These are phyloP conservation scores for Phasia obesa DNA, from an alignment of 2,888 invertebrate genomes.

Conservation along the genomic window DNA sequence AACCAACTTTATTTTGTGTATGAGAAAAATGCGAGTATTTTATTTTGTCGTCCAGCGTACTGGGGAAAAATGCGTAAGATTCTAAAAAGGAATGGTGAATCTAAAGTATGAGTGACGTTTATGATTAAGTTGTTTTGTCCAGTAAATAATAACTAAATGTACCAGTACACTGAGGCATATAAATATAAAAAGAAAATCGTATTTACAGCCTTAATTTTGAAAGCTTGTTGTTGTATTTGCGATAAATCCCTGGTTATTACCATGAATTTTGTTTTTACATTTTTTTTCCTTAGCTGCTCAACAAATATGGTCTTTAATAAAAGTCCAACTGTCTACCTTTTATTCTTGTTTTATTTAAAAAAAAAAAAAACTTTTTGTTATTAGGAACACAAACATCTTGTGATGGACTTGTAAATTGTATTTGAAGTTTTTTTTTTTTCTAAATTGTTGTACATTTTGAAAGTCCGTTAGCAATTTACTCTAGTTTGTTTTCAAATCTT, in stretches of 20 bases:
- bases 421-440: not conserved
- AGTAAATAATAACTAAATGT: too few relatives aligned
- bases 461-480: constrained; percentile 53
- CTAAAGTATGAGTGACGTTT: constrained; percentile 61
- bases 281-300: constrained; percentile 6
- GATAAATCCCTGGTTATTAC: not conserved
- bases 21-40: not conserved
- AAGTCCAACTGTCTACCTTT: constrained; percentile 6
- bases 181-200: constrained; percentile 40
- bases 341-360: not conserved
- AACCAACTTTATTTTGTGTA: not conserved
- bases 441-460: not conserved
- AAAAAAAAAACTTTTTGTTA: constrained; percentile 18
- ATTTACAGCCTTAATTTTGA: constrained; percentile 60
- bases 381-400: constrained; percentile 25
- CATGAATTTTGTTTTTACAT: constrained; percentile 1
- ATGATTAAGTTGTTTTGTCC: constrained; percentile 53
- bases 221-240: not conserved
- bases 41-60: not conserved
- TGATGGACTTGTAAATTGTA: constrained; percentile 52
- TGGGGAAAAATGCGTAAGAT: not conserved
- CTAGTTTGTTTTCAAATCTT: constrained; percentile 35
- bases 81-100: not conserved
- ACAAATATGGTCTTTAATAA: constrained; percentile 55
- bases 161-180: too few relatives aligned